These are phyloP conservation scores for Pandemis cinnamomeana DNA, from an alignment of 2,888 invertebrate species.

Conservation along the genomic window DNA sequence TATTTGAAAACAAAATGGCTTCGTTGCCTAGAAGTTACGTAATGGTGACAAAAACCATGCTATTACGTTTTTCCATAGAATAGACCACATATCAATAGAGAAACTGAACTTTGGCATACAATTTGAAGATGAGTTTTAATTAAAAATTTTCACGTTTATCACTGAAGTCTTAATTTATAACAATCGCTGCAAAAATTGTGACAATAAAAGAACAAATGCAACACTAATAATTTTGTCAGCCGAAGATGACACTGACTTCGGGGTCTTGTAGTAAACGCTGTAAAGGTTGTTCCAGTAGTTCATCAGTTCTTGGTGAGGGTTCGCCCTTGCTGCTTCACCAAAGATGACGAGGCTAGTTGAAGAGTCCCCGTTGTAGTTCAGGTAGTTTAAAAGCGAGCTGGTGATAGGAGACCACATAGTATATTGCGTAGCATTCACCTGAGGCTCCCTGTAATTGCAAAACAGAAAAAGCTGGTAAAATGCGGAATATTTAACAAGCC, in stretches of 20 bases:
- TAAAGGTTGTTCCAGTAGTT: conserved; percentile 60
- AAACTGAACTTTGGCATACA: too few relatives aligned
- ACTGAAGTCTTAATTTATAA: conserved; percentile 44
- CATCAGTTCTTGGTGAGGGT: conserved; percentile 60
- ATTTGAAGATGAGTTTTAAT: neutral
- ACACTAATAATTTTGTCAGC: conserved; percentile 47
- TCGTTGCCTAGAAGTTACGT: too few relatives aligned
- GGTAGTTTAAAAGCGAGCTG: conserved; percentile 47
- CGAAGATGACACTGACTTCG: conserved; percentile 51
- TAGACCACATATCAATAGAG: too few relatives aligned
- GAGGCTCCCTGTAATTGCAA: conserved; percentile 30
- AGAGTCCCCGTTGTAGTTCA: conserved; percentile 53
- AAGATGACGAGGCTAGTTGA: neutral
- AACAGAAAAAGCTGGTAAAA: neutral
- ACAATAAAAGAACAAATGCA: conserved; percentile 48
- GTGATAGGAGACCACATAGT: conserved; percentile 53
- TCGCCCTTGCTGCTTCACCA: conserved; percentile 48
- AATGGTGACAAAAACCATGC: too few relatives aligned
- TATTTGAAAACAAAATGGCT: too few relatives aligned
- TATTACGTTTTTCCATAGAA: too few relatives aligned
- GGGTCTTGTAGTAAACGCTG: conserved; percentile 55
- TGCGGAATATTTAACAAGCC: neutral
- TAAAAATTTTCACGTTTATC: neutral
- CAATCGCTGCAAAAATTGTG: conserved; percentile 50
- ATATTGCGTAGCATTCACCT: neutral